These are phyloP conservation scores for Leucopsar rothschildi DNA, from an alignment of 2,113 vertebrate genomes.

Conservation along the genomic window DNA sequence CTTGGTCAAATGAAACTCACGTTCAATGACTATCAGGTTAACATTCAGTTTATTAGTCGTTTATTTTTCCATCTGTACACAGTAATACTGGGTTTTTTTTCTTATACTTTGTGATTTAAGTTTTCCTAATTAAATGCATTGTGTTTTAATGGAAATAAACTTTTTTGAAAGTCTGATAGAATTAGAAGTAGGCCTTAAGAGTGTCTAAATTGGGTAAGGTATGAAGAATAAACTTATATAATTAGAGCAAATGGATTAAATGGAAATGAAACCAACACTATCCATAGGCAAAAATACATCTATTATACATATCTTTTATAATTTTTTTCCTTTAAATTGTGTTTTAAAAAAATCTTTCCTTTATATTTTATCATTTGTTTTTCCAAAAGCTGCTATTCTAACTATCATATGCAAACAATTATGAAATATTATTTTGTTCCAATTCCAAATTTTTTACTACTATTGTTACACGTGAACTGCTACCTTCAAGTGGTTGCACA, in stretches of 20 bases:
- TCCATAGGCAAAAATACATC: not conserved
- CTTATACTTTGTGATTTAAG: not conserved
- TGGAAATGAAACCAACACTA: not conserved
- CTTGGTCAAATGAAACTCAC: not conserved
- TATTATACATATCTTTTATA: not conserved
- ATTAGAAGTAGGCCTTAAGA: not conserved
- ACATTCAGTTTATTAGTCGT: not conserved
- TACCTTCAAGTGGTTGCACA: not conserved
- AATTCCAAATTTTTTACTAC: not conserved
- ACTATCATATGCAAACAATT: not conserved
- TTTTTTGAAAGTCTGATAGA: not conserved
- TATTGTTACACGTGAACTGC: not conserved
- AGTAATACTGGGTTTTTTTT: not conserved
- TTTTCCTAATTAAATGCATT: not conserved
- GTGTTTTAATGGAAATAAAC: not conserved
- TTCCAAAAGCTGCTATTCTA: not conserved
- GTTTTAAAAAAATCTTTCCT: not conserved
- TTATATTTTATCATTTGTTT: not conserved
- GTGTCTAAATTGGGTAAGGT: not conserved
- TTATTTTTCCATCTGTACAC: not conserved
- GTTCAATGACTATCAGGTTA: not conserved
- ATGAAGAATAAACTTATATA: not conserved
- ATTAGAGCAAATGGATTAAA: not conserved
- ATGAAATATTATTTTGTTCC: not conserved
- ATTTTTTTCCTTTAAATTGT: not conserved